Evolutionary conservation across 2,113 vertebrate genomes (phyloP).

Genomic region (Penelope pileata): DNA sequence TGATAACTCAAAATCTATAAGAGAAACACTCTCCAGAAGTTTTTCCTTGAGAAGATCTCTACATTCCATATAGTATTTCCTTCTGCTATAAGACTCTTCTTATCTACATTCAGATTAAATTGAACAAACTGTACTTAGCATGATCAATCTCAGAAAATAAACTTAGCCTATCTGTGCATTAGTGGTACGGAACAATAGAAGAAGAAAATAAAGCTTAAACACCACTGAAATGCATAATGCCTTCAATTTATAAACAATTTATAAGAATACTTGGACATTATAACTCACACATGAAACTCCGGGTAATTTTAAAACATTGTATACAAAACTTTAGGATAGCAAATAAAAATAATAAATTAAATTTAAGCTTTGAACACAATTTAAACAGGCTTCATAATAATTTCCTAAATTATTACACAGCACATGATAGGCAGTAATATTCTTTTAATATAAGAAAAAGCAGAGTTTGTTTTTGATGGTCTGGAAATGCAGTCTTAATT

Average conservation of each 20-base stretch:
- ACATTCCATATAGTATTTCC: neutral
- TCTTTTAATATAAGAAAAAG: neutral
- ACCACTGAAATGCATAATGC: neutral
- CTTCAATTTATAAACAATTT: conserved; percentile 11
- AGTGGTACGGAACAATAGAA: neutral
- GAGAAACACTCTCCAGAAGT: neutral
- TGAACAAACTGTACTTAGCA: neutral
- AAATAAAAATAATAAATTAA: neutral
- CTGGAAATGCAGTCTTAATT: neutral
- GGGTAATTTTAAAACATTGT: neutral
- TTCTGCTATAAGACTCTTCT: neutral
- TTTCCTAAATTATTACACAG: neutral
- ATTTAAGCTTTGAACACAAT: neutral
- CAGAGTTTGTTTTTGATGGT: neutral
- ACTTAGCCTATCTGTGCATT: neutral
- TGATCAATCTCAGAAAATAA: neutral
- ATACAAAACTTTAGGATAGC: neutral
- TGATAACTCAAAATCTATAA: neutral
- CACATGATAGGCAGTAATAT: neutral
- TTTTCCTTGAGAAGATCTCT: neutral
- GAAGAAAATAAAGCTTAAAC: conserved; percentile 20
- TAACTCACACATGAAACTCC: neutral
- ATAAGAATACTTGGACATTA: neutral
- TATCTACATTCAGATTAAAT: neutral
- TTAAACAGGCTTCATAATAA: neutral